Percentiles rank a stretch among this genome's conserved stretches.
These are phyloP conservation scores for Tetragonisca angustula DNA, from an alignment of 2,888 invertebrate species.

Conservation along the genomic window DNA sequence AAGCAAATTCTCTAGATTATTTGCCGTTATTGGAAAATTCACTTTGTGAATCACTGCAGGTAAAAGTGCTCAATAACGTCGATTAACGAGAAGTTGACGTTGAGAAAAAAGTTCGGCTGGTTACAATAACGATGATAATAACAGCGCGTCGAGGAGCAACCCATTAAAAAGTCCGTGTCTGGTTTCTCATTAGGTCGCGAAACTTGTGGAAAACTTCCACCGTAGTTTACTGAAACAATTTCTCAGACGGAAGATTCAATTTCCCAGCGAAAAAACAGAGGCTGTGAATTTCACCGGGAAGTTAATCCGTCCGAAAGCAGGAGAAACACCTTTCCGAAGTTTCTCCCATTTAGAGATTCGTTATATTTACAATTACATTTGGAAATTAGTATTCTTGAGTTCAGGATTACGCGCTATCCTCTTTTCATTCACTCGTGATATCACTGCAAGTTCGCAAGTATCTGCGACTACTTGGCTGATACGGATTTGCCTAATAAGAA, in stretches of 20 bases:
- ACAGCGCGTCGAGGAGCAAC: too few relatives aligned
- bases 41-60: not conserved
- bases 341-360: too few relatives aligned
- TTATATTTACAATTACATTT: not conserved
- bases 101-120: not conserved
- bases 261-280: not conserved
- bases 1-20: not conserved
- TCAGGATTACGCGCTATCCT: not conserved
- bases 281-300: not conserved
- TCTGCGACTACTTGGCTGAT: not conserved
- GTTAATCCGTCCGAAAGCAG: not conserved
- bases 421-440: not conserved
- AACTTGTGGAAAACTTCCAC: not conserved
- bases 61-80: not conserved
- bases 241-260: not conserved
- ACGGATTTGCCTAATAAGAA: slow-evolving; percentile 55
- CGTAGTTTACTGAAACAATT: not conserved
- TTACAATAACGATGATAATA: slow-evolving; percentile 10
- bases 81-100: not conserved
- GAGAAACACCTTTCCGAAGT: too few relatives aligned
- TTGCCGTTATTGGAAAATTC: not conserved
- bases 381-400: not conserved
- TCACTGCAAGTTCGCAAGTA: not conserved
- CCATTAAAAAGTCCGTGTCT: slow-evolving; percentile 1
- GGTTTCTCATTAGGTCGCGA: slow-evolving; percentile 1